These are phyloP conservation scores for Eutrigla gurnardus DNA, from an alignment of 2,797 vertebrate genomes.

Conservation along the genomic window DNA sequence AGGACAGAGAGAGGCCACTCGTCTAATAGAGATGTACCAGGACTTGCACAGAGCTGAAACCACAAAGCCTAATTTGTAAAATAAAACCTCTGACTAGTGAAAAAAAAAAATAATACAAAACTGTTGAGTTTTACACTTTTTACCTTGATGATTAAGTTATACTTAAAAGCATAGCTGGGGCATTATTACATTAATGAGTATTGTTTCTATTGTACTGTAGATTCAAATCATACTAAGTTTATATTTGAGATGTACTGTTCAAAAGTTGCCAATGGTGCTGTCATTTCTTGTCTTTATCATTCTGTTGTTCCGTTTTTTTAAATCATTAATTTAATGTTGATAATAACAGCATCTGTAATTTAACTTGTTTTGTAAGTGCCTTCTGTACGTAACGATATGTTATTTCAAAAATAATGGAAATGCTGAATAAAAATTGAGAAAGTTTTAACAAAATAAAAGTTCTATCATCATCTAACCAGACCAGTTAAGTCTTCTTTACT, in stretches of 20 bases:
- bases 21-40: slow-evolving; percentile 95
- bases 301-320: slow-evolving; percentile 53
- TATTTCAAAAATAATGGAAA: slow-evolving; percentile 72
- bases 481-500: slow-evolving; percentile 6
- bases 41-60: slow-evolving; percentile 90
- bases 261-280: slow-evolving; percentile 84
- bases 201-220: slow-evolving; percentile 85
- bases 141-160: slow-evolving; percentile 76
- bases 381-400: slow-evolving; percentile 92
- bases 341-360: slow-evolving; percentile 84
- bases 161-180: slow-evolving; percentile 70
- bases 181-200: slow-evolving; percentile 82
- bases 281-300: slow-evolving; percentile 82
- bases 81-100: slow-evolving; percentile 87
- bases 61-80: slow-evolving; percentile 85
- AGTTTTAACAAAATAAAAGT: slow-evolving; percentile 78
- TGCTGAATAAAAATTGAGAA: slow-evolving; percentile 77
- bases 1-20: slow-evolving; percentile 95
- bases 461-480: slow-evolving; percentile 65
- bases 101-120: slow-evolving; percentile 69
- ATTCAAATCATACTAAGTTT: slow-evolving; percentile 81
- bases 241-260: slow-evolving; percentile 85
- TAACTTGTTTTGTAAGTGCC: slow-evolving; percentile 97
- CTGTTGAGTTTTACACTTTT: slow-evolving; percentile 74
- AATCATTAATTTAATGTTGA: slow-evolving; percentile 82